These are phyloP conservation scores for Thera obeliscata DNA, from an alignment of 2,888 invertebrate species.

Conservation along the genomic window DNA sequence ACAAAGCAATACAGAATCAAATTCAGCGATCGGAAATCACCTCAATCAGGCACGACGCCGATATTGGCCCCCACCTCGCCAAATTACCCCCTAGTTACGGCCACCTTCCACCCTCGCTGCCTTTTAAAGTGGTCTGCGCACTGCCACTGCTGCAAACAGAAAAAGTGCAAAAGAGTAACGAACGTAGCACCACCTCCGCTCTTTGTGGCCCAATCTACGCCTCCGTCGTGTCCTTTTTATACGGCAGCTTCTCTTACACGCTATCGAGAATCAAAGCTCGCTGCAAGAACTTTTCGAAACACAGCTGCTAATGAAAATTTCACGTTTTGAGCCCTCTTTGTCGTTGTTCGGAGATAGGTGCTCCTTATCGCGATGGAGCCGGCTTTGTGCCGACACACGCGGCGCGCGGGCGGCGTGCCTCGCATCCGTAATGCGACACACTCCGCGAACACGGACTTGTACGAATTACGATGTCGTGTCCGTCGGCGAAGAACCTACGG, in stretches of 20 bases:
- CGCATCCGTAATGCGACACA: constrained; percentile 72
- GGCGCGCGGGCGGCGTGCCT: constrained; percentile 55
- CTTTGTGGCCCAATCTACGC: constrained; percentile 84
- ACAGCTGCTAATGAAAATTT: constrained; percentile 82
- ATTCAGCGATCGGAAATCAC: constrained; percentile 77
- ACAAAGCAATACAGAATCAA: constrained; percentile 69
- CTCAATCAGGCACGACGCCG: constrained; percentile 82
- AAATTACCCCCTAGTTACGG: constrained; percentile 84
- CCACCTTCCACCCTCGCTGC: constrained; percentile 75
- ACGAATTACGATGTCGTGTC: constrained; percentile 75
- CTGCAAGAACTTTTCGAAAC: constrained; percentile 74
- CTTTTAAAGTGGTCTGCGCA: constrained; percentile 84
- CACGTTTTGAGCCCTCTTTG: constrained; percentile 77
- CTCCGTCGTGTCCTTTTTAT: constrained; percentile 80
- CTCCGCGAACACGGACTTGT: constrained; percentile 56
- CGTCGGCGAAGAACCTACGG: constrained; percentile 75
- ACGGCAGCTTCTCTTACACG: constrained; percentile 77
- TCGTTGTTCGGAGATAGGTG: constrained; percentile 70
- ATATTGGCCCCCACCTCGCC: constrained; percentile 81
- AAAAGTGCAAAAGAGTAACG: constrained; percentile 80
- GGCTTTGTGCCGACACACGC: constrained; percentile 58
- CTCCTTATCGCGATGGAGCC: constrained; percentile 74
- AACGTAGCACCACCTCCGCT: constrained; percentile 80
- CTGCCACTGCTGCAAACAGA: constrained; percentile 82
- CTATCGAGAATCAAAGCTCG: constrained; percentile 81